These are phyloP conservation scores for Catharus fuscescens DNA, from an alignment of 2,113 vertebrate species.

Conservation along the genomic window DNA sequence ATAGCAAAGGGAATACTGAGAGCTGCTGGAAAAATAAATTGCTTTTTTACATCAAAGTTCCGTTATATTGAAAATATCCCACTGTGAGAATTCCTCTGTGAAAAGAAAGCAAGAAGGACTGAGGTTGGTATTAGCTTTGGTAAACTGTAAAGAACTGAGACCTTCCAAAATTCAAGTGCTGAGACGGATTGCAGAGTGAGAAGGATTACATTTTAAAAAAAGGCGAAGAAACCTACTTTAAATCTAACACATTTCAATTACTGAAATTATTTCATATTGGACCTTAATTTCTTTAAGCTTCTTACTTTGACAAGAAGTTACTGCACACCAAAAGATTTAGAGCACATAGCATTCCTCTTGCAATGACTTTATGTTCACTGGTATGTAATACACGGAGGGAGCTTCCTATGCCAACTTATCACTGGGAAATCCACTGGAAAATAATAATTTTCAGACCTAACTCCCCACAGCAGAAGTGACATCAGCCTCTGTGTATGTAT, in stretches of 20 bases:
- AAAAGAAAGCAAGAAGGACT: constrained; percentile 35
- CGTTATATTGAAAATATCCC: neutral
- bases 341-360: neutral
- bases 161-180: constrained; percentile 21
- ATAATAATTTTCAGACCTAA: neutral
- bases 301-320: constrained; percentile 19
- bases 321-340: neutral
- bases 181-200: neutral
- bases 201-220: neutral
- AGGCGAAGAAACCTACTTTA: neutral
- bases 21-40: constrained; percentile 56
- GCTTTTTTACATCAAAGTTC: constrained; percentile 50
- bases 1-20: constrained; percentile 20
- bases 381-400: neutral
- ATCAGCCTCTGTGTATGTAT: neutral
- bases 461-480: neutral
- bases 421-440: constrained; percentile 17
- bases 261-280: neutral
- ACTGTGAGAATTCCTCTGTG: constrained; percentile 15
- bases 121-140: neutral
- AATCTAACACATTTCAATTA: constrained; percentile 7
- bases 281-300: constrained; percentile 19
- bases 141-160: constrained; percentile 34
- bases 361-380: neutral
- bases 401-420: neutral